Evolutionary conservation across 2,113 vertebrate genomes (phyloP).

Genomic region (Lipotes vexillifer): DNA sequence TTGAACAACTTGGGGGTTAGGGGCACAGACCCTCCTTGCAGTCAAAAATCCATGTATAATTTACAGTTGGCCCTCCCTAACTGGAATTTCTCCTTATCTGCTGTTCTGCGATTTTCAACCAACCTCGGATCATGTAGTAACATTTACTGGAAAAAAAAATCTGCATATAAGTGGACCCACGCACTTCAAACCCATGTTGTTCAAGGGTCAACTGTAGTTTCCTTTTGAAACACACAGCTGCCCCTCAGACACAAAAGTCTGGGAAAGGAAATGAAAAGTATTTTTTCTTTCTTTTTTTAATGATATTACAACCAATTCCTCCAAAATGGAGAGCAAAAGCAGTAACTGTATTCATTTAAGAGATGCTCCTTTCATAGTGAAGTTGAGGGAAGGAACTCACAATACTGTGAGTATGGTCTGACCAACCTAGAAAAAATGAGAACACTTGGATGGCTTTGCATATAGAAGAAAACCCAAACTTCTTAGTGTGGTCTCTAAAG

Average conservation of each 20-base stretch:
- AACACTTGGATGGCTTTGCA: not conserved
- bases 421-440: not conserved
- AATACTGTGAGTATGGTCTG: not conserved
- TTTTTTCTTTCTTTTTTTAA: not conserved
- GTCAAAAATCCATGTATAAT: not conserved
- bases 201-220: not conserved
- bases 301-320: not conserved
- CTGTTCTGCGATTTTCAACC: not conserved
- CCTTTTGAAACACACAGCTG: slow-evolving; percentile 19
- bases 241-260: not conserved
- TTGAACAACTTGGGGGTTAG: not conserved
- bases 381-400: not conserved
- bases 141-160: not conserved
- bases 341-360: not conserved
- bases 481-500: not conserved
- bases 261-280: not conserved
- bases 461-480: not conserved
- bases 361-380: not conserved
- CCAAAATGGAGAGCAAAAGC: not conserved
- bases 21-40: not conserved
- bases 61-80: not conserved
- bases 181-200: not conserved
- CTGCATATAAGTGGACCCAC: not conserved
- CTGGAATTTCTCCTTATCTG: not conserved
- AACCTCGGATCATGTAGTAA: not conserved